These are phyloP conservation scores for Cromileptes altivelis DNA, from an alignment of 2,113 vertebrate genomes.

Conservation along the genomic window DNA sequence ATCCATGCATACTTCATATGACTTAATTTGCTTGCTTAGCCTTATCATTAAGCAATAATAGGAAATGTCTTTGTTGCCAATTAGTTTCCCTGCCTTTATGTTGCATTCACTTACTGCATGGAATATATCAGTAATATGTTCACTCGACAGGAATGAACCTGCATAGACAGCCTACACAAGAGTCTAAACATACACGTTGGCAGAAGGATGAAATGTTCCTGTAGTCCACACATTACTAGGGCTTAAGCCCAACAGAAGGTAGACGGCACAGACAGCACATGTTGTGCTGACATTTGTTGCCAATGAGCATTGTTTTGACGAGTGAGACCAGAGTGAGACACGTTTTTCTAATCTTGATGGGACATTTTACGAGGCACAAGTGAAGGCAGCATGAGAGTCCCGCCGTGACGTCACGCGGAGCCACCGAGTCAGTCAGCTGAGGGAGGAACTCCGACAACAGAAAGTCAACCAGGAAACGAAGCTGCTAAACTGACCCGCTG, in stretches of 20 bases:
- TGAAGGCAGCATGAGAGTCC: slow-evolving; percentile 63
- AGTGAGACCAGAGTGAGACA: background rate
- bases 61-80: slow-evolving; percentile 20
- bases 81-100: background rate
- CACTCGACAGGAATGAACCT: no score
- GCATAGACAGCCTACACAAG: no score
- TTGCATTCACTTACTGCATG: slow-evolving; percentile 5
- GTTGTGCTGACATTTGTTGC: background rate
- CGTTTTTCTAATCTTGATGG: background rate
- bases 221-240: background rate
- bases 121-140: fast-evolving
- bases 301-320: background rate
- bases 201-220: no score
- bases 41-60: background rate
- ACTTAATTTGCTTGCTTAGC: background rate
- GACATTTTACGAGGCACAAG: slow-evolving; percentile 3
- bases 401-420: slow-evolving; percentile 72
- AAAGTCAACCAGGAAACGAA: slow-evolving; percentile 77
- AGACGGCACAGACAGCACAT: no score
- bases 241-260: background rate
- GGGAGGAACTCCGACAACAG: slow-evolving; percentile 66
- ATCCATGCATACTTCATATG: background rate
- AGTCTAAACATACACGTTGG: background rate
- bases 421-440: slow-evolving; percentile 67
- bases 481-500: slow-evolving; percentile 39